Base-by-base conservation (phyloP, 37 sponge, comb jelly and placozoan species). In the Spongilla lacustris region DNA sequence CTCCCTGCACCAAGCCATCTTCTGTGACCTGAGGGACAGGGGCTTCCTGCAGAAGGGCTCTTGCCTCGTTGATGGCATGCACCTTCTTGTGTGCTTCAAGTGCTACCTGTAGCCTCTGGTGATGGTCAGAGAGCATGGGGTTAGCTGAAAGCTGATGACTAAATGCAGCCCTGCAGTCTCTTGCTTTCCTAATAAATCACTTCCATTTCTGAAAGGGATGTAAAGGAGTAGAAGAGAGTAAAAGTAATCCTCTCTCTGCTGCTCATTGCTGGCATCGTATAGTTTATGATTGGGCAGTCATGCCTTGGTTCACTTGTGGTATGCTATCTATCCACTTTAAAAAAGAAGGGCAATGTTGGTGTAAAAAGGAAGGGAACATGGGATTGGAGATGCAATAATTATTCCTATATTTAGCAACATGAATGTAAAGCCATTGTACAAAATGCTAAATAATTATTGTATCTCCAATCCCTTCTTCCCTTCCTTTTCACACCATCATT, bases 181-280 rank as follows among this genome's bases (percentile, higher is more conserved):
- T 24, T 31, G 38, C 33, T 78, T 24, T 28, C 32, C 37, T 17
- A 85, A 14, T 2, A 77, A 28, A 37, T 22, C 4, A 24, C 31
- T 30, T 36, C 71, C 81, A 69, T 87, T 67, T 34, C 81, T 79
- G 81, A 87, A 75, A 23, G 88, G 88, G 17, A 80, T 74, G 36
- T 71, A 80, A 22, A 87, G 37, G 25, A 80, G 81, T 28, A 87
- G 24, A 74, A 87, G 26, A 25, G 81, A 80, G 81, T 80, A 87
- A 34, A 68, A 87, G 81, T 87, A 87, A 19, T 70, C 75, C 46
- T 87, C 81, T 71, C 74, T 25, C 48, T 82, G 83, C n/a, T 82
- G 24, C 30, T 82, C 73, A 21, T 75, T 84, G 76, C 36, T 84
- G 12, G 85, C 76, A 41, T 84, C 75, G 29, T 30, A 84, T 2